Evolutionary conservation across 1,140 invertebrate genomes (phyloP).

Genomic region (Drosophila watanabei): DNA sequence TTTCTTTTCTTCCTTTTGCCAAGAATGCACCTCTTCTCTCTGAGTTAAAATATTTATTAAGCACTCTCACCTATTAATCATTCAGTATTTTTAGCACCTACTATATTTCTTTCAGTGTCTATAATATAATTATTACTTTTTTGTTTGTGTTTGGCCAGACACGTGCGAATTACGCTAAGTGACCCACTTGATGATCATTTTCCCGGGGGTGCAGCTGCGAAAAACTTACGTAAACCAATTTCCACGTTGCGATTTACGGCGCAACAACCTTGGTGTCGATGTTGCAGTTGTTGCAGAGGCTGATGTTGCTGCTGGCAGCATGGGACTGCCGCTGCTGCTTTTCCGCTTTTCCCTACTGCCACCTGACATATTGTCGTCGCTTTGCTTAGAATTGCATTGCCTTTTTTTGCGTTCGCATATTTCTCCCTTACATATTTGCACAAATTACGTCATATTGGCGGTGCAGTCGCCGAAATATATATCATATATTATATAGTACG

Average conservation of each 20-base stretch:
- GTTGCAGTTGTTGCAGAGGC: constrained; percentile 29
- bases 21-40: not conserved
- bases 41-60: not conserved
- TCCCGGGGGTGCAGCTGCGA: constrained; percentile 43
- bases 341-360: constrained; percentile 50
- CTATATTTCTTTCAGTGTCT: not conserved
- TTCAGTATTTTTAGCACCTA: not conserved
- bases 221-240: constrained; percentile 85
- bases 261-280: constrained; percentile 54
- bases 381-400: constrained; percentile 69
- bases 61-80: not conserved
- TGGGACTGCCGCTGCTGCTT: constrained; percentile 51
- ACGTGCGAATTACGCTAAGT: constrained; percentile 42
- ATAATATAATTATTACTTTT: constrained; percentile 25
- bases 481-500: constrained; percentile 48
- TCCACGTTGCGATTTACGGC: constrained; percentile 81
- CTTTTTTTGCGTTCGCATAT: constrained; percentile 11
- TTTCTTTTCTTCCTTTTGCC: not conserved
- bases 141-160: constrained; percentile 52
- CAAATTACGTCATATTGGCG: constrained; percentile 76
- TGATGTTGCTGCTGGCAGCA: constrained; percentile 30
- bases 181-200: constrained; percentile 37
- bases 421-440: constrained; percentile 55
- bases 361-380: constrained; percentile 57
- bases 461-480: constrained; percentile 59